phyloP scores from a whole-genome alignment of 2,113 vertebrate genomes.

The Lycaon pictus region DNA sequence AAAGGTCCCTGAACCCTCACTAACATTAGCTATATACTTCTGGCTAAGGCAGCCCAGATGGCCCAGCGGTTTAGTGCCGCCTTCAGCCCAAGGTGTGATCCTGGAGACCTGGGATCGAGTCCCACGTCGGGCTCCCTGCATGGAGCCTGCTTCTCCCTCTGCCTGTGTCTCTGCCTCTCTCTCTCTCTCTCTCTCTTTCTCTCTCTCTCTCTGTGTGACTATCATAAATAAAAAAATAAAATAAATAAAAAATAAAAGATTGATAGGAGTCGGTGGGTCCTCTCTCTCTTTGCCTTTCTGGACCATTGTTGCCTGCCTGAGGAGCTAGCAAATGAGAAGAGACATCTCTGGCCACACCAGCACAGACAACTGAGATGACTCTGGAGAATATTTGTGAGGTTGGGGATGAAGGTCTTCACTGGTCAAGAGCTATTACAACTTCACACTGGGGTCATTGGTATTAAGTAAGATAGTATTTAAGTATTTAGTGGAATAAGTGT shows the following conservation, averaged over 20 bases:
- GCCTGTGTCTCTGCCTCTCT: too few relatives aligned
- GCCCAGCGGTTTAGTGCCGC: too few relatives aligned
- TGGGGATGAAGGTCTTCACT: neutral
- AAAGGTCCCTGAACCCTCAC: neutral
- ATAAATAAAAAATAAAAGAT: too few relatives aligned
- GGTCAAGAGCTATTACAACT: neutral
- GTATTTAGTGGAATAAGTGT: neutral
- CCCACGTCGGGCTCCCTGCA: too few relatives aligned
- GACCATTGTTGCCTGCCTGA: neutral
- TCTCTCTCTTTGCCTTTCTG: neutral
- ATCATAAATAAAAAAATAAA: too few relatives aligned
- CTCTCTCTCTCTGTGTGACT: too few relatives aligned
- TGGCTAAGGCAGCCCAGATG: neutral
- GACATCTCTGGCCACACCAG: neutral
- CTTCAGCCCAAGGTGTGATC: too few relatives aligned
- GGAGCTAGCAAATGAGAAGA: neutral
- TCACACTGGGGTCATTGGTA: neutral
- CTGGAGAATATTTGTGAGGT: neutral
- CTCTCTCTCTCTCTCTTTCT: too few relatives aligned
- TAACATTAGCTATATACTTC: neutral
- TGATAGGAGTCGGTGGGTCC: neutral
- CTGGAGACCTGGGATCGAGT: too few relatives aligned
- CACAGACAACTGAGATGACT: neutral
- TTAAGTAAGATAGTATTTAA: neutral
- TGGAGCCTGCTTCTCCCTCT: too few relatives aligned